A percentile compares a stretch with the other conserved stretches of the same genome.
phyloP scores from a whole-genome alignment of 1,140 invertebrate species.

The Drosophila triauraria region DNA sequence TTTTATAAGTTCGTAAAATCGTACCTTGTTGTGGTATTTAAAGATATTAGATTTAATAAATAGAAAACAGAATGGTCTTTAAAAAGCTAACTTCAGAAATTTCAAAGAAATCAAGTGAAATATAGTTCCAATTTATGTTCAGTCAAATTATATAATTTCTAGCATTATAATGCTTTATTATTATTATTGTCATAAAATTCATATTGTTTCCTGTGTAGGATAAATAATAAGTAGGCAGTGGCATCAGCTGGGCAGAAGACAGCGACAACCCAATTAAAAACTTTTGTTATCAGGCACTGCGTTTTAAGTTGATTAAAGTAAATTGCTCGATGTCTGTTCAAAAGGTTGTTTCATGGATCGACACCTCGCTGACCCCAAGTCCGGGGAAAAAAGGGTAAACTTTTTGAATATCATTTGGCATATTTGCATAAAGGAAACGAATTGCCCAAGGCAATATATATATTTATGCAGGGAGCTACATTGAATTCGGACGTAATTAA shows the following conservation, averaged over 20 bases:
- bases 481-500: slow-evolving; percentile 31
- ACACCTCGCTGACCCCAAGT: slow-evolving; percentile 30
- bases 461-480: slow-evolving; percentile 8
- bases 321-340: slow-evolving; percentile 45
- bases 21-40: too few relatives aligned
- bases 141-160: too few relatives aligned
- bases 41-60: too few relatives aligned
- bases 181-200: too few relatives aligned
- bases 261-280: slow-evolving; percentile 75
- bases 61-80: too few relatives aligned
- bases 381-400: slow-evolving; percentile 38
- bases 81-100: too few relatives aligned
- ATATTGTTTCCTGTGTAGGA: slow-evolving; percentile 5
- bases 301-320: slow-evolving; percentile 74
- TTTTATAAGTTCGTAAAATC: too few relatives aligned
- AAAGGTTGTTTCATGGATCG: slow-evolving; percentile 52
- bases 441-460: slow-evolving; percentile 17
- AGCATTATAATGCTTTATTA: too few relatives aligned
- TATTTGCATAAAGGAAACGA: slow-evolving; percentile 49
- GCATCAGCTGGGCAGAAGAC: slow-evolving; percentile 30
- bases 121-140: too few relatives aligned
- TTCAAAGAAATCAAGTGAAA: too few relatives aligned
- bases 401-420: slow-evolving; percentile 54
- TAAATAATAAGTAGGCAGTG: slow-evolving; percentile 1
- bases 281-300: slow-evolving; percentile 66